Evolutionary conservation across 1,140 invertebrate genomes (phyloP), one percentile per base, ranked within the genome.

Genomic region (Parasteatoda tepidariorum): DNA sequence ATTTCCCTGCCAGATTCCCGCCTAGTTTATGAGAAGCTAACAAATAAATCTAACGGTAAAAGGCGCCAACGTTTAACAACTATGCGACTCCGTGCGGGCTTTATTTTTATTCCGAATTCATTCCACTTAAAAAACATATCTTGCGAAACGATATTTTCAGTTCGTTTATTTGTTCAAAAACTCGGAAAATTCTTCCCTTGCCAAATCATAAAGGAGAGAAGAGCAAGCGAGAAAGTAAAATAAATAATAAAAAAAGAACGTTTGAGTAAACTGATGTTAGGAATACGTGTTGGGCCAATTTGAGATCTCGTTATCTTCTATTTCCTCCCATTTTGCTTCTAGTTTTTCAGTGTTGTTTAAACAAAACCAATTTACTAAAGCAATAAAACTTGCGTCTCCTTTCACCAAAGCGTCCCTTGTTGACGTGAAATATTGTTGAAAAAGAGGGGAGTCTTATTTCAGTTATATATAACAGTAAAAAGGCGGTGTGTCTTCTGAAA

Each of bases 221-320:
- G 31, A 31, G 26, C 18, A 6, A 33, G 54, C 70, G 31, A 31
- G 33, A n/a, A n/a, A n/a, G n/a, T n/a, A n/a, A n/a, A n/a, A n/a
- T n/a, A n/a, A n/a, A n/a, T n/a, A n/a, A n/a, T n/a, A n/a, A n/a
- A 57, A 59, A 59, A 59, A 24, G 24, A n/a, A 18, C 24, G 57
- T 59, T 22, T n/a, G 9, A 9, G 24, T 24, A 75, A 75, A 75
- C 57, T n/a, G 57, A 31, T 54, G n/a, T 75, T 41, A 38, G 33
- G 26, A 22, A 38, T 41, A 38, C 66, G 30, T 75, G 55, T 78
- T 61, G 26, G 34, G 59, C 76, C 76, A 79, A 79, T 79, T 79
- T 79, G 64, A 57, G 48, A 18, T 67, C 76, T 79, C 76, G 76
- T 79, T 79, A 79, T 68, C 66, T 67, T 67, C 66, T 68, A 79